These are phyloP conservation scores for Altica lythri DNA, from an alignment of 2,888 invertebrate species.

Conservation along the genomic window DNA sequence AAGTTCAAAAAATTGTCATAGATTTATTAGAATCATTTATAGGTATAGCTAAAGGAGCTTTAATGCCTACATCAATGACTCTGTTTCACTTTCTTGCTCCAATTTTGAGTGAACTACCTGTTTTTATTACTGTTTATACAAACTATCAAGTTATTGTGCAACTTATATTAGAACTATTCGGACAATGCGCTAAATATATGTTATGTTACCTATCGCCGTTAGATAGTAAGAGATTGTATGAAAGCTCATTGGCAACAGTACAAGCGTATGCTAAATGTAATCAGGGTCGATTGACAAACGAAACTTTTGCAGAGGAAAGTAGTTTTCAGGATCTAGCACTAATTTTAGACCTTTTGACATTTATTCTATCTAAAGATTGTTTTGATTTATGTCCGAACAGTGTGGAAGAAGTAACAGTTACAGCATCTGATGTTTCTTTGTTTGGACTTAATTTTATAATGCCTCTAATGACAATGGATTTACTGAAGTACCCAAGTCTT, in stretches of 20 bases:
- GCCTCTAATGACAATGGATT: constrained; percentile 72
- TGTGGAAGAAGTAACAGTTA: constrained; percentile 51
- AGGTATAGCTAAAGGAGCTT: constrained; percentile 70
- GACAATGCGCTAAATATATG: constrained; percentile 73
- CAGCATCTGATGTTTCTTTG: constrained; percentile 68
- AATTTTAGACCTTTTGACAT: constrained; percentile 74
- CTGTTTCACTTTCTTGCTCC: constrained; percentile 66
- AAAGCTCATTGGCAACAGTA: constrained; percentile 70
- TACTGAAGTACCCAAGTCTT: constrained; percentile 71
- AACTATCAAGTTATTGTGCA: constrained; percentile 81
- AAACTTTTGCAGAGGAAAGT: constrained; percentile 73
- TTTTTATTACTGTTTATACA: constrained; percentile 70
- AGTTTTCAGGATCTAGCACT: constrained; percentile 76
- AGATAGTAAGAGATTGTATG: constrained; percentile 67
- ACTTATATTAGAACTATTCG: constrained; percentile 73
- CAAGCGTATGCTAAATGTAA: constrained; percentile 73
- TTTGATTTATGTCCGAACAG: constrained; percentile 50
- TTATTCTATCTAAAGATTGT: constrained; percentile 56
- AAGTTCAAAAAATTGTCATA: constrained; percentile 69
- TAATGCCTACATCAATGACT: constrained; percentile 48
- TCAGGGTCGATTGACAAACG: constrained; percentile 65
- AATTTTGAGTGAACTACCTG: constrained; percentile 69
- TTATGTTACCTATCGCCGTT: constrained; percentile 66
- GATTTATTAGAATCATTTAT: constrained; percentile 78
- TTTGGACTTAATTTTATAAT: constrained; percentile 72